Evolutionary conservation across 2,888 invertebrate genomes (phyloP).

Genomic region (Autographa gamma): DNA sequence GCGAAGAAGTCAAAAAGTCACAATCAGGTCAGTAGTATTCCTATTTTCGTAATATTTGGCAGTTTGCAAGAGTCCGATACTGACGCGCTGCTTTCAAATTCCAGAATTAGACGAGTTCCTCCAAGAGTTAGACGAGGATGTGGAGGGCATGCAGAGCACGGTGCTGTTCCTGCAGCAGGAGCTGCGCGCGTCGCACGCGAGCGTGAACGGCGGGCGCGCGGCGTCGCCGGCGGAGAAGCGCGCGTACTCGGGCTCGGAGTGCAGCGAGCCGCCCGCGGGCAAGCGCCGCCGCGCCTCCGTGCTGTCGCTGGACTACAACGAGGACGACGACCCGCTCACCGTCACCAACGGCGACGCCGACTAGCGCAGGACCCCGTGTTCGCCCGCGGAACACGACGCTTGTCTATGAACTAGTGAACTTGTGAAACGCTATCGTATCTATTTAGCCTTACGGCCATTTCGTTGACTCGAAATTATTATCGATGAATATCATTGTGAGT

Average conservation of each 20-base stretch:
- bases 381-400: conserved; percentile 70
- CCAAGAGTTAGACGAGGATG: conserved; percentile 98
- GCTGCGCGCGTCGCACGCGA: conserved; percentile 92
- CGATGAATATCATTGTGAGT: conserved; percentile 73
- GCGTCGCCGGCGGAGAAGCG: conserved; percentile 80
- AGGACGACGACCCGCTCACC: conserved; percentile 92
- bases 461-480: conserved; percentile 71
- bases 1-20: conserved; percentile 98
- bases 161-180: conserved; percentile 98
- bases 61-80: neutral
- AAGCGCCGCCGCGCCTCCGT: conserved; percentile 92
- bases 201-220: conserved; percentile 78
- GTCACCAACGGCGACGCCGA: conserved; percentile 91
- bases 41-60: neutral
- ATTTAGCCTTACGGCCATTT: conserved; percentile 64
- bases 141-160: conserved; percentile 99
- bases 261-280: conserved; percentile 86
- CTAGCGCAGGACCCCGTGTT: conserved; percentile 78
- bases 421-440: conserved; percentile 69
- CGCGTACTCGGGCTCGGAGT: conserved; percentile 81
- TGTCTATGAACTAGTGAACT: conserved; percentile 75
- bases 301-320: conserved; percentile 92
- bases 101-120: conserved; percentile 98
- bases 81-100: conserved; percentile 52
- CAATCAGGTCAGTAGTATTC: conserved; percentile 93